These are phyloP conservation scores for Chaetogeoica ovagalla DNA, from an alignment of 2,888 invertebrate genomes.

Conservation along the genomic window DNA sequence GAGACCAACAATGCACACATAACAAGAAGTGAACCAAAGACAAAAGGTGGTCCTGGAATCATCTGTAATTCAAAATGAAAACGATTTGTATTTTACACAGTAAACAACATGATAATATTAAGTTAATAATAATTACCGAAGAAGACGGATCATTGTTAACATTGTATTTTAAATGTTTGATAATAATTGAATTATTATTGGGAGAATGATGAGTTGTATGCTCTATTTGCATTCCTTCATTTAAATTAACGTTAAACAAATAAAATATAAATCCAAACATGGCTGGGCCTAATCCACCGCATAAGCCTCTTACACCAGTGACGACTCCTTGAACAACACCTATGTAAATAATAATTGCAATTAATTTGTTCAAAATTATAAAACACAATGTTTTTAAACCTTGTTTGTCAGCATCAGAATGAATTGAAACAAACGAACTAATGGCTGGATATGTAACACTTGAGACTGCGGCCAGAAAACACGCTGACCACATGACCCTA, in stretches of 20 bases:
- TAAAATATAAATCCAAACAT: conserved; percentile 98
- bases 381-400: conserved; percentile 63
- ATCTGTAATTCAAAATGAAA: conserved; percentile 63
- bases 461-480: conserved; percentile 91
- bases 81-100: not conserved
- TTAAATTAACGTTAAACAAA: conserved; percentile 96
- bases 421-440: conserved; percentile 96
- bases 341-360: conserved; percentile 56
- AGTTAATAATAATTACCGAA: conserved; percentile 26
- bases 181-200: conserved; percentile 35
- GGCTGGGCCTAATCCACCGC: conserved; percentile 97
- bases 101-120: not conserved
- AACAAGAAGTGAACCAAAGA: conserved; percentile 95
- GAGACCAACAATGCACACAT: conserved; percentile 93
- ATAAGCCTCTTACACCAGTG: conserved; percentile 96
- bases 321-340: conserved; percentile 95
- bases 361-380: not conserved
- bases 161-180: conserved; percentile 43
- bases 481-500: conserved; percentile 99
- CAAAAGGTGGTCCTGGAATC: conserved; percentile 97
- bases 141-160: conserved; percentile 36
- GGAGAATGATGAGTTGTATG: conserved; percentile 25
- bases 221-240: conserved; percentile 61
- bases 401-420: conserved; percentile 96
- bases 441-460: conserved; percentile 98